phyloP scores from a whole-genome alignment of 2,113 vertebrate species.

The Myotis davidii region DNA sequence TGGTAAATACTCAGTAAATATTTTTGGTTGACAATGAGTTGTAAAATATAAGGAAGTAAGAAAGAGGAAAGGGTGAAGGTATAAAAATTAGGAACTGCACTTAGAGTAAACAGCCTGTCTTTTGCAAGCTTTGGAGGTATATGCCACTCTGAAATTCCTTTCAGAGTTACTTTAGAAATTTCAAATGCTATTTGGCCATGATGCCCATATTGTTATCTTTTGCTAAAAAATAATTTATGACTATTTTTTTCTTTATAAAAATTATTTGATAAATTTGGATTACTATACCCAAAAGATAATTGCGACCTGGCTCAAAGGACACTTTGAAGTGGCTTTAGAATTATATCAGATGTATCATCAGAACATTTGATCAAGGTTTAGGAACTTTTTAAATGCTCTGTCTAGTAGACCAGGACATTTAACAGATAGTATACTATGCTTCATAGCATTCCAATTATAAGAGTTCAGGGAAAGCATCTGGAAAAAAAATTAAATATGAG shows the following conservation, averaged over 20 bases:
- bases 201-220: background rate
- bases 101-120: background rate
- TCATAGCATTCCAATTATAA: background rate
- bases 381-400: background rate
- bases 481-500: background rate
- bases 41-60: background rate
- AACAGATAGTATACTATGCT: background rate
- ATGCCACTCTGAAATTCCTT: background rate
- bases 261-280: background rate
- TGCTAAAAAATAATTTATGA: background rate
- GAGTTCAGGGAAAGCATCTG: background rate
- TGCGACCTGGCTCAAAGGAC: background rate
- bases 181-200: background rate
- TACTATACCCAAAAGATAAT: background rate
- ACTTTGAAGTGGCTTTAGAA: background rate
- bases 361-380: background rate
- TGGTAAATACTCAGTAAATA: slow-evolving; percentile 21
- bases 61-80: background rate
- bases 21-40: background rate
- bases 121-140: background rate
- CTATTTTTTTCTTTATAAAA: background rate
- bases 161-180: background rate
- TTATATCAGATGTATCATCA: background rate
- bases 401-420: slow-evolving; percentile 2
- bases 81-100: background rate